These are phyloP conservation scores for Megamerina dolium DNA, from an alignment of 2,888 invertebrate species.

Conservation along the genomic window DNA sequence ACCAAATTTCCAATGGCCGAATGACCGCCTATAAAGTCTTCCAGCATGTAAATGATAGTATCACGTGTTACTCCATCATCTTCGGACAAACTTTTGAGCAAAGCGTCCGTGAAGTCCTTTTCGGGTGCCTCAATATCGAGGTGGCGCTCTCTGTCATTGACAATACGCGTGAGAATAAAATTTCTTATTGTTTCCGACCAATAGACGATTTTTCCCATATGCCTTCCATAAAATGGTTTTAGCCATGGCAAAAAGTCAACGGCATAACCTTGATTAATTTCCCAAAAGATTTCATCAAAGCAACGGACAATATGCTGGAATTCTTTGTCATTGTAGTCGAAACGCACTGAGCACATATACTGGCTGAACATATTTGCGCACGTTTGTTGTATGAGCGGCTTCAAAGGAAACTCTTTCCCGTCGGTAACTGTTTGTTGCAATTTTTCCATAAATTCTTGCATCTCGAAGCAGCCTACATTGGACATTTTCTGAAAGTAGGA, in stretches of 20 bases:
- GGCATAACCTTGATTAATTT: constrained; percentile 83
- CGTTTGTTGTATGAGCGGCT: constrained; percentile 66
- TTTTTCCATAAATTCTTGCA: constrained; percentile 57
- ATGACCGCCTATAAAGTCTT: constrained; percentile 84
- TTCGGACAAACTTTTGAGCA: constrained; percentile 63
- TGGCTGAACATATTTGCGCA: constrained; percentile 80
- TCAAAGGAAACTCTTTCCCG: constrained; percentile 55
- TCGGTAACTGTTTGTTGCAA: constrained; percentile 49
- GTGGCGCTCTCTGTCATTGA: constrained; percentile 50
- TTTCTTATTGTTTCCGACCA: constrained; percentile 67
- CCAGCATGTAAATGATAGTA: constrained; percentile 73
- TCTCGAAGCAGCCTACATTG: constrained; percentile 64
- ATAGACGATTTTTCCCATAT: constrained; percentile 60
- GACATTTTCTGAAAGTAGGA: constrained; percentile 66
- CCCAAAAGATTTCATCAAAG: constrained; percentile 86
- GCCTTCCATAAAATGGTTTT: constrained; percentile 62
- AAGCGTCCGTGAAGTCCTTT: constrained; percentile 72
- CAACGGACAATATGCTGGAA: constrained; percentile 63
- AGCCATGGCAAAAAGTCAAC: constrained; percentile 82
- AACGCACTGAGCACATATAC: constrained; percentile 77
- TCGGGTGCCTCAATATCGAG: constrained; percentile 57
- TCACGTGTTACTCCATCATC: constrained; percentile 61
- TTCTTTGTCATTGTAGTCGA: constrained; percentile 62
- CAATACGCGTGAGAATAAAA: constrained; percentile 67
- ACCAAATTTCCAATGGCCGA: constrained; percentile 81